phyloP scores from a whole-genome alignment of 2,888 invertebrate species.

The Mesodorylaimus sp. region DNA sequence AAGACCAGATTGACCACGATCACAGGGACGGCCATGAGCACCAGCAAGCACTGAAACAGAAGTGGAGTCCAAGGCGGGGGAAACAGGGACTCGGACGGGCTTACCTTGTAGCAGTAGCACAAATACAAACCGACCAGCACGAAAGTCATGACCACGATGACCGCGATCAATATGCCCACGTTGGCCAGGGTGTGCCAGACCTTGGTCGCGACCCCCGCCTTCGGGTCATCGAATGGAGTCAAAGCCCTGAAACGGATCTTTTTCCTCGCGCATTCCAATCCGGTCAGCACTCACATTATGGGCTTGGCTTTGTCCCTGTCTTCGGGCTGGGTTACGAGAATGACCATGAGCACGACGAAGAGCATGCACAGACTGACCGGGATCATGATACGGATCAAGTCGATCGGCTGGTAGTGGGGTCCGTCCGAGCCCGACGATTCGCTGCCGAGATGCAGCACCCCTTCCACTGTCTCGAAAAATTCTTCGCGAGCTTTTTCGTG shows the following conservation, averaged over 20 bases:
- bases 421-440: no score
- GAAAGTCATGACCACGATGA: constrained; percentile 82
- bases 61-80: neutral
- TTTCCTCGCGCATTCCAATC: no score
- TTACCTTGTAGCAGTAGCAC: constrained; percentile 66
- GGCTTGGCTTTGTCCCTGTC: no score
- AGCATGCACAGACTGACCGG: neutral
- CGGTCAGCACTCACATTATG: no score
- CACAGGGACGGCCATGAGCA: neutral
- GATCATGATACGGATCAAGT: neutral
- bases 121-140: constrained; percentile 78
- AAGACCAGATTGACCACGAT: neutral
- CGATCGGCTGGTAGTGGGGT: no score
- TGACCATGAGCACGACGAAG: neutral
- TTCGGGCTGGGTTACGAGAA: neutral
- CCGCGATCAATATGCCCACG: constrained; percentile 68
- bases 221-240: no score
- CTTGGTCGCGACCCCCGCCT: no score
- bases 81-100: constrained; percentile 1
- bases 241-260: no score
- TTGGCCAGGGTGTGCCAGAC: constrained; percentile 88
- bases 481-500: no score
- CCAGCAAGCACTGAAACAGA: neutral
- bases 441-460: no score
- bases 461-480: no score